Evolutionary conservation across 2,888 invertebrate species (phyloP).

Genomic region (Matsumyia berberina): DNA sequence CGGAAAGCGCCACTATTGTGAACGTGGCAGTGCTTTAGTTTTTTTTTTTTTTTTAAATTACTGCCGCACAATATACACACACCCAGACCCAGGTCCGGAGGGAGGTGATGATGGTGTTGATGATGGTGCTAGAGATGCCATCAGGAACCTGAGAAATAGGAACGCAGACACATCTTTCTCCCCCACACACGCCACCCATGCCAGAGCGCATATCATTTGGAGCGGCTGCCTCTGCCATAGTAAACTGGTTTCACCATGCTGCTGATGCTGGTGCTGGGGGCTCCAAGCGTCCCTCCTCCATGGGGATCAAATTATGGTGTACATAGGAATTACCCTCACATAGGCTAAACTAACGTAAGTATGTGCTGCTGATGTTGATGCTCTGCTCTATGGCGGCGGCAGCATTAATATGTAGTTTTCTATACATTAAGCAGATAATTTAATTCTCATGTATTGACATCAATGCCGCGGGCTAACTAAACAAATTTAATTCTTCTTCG

Average conservation of each 20-base stretch:
- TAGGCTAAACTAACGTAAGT: conserved; percentile 65
- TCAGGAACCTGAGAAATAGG: conserved; percentile 73
- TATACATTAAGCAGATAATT: conserved; percentile 79
- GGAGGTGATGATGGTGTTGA: conserved; percentile 49
- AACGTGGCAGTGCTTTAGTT: conserved; percentile 58
- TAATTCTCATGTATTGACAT: conserved; percentile 80
- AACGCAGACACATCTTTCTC: conserved; percentile 59
- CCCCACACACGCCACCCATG: conserved; percentile 10
- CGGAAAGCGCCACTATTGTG: conserved; percentile 76
- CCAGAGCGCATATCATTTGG: conserved; percentile 59
- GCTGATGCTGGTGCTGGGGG: conserved; percentile 52
- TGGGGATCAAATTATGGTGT: conserved; percentile 74
- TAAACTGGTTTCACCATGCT: conserved; percentile 32
- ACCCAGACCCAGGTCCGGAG: conserved; percentile 14
- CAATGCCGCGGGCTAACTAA: conserved; percentile 76
- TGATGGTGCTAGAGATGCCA: conserved; percentile 73
- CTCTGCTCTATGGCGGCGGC: conserved; percentile 19
- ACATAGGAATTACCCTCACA: conserved; percentile 69
- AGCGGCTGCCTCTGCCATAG: conserved; percentile 37
- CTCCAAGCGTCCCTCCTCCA: conserved; percentile 55
- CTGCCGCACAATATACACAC: conserved; percentile 55
- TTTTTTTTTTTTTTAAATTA: conserved; percentile 68
- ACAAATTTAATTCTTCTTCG: conserved; percentile 76
- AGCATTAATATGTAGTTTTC: conserved; percentile 66
- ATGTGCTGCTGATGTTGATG: conserved; percentile 22